Evolutionary conservation across 2,113 vertebrate genomes (phyloP), one percentile per base, ranked within the genome.

Genomic region (Gallinago paraguaiae): DNA sequence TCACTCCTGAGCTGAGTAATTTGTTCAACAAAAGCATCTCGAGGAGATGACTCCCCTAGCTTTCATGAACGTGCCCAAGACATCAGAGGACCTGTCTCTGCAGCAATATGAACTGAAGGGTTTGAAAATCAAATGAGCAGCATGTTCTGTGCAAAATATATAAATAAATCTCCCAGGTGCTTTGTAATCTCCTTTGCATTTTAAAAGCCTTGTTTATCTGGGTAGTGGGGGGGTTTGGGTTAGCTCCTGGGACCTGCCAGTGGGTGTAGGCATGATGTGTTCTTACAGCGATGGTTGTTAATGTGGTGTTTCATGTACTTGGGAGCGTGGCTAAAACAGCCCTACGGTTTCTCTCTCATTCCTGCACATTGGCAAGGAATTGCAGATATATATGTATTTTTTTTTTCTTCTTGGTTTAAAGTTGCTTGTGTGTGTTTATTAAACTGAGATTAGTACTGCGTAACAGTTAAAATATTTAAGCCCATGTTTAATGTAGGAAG

Each of bases 1-100:
- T 96, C 95, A 95, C 93, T 97, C 88, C 77, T 86, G 96, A 97
- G 92, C 96, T 54, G 94, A 91, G 95, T 96, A 97, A 97, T 97
- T 95, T 96, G 95, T 96, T 97, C 90, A 95, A 96, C 97, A 97
- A 96, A 97, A 95, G 96, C 76, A 94, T 86, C 81, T 88, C 11
- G 46, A 93, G 90, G 90, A 96, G 96, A 96, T 88, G 80, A 95
- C 86, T 94, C 94, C 72, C 83, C 35, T 45, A 2, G 39, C 92
- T 96, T 95, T 94, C 81, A 85, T 72, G 75, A 95, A 80, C 15
- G 76, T 83, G 87, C 95, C 92, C 51, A 3, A 94, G 95, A 95
- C 95, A 95, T 96, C 95, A 93, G 93, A 96, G 93, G 64, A 69
- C 67, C 51, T 71, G 91, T 91, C 96, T 92, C 84, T 80, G 91